Evolutionary conservation across 2,113 vertebrate genomes (phyloP), one percentile per base, ranked within the genome.

Genomic region (Todiramphus chloris): DNA sequence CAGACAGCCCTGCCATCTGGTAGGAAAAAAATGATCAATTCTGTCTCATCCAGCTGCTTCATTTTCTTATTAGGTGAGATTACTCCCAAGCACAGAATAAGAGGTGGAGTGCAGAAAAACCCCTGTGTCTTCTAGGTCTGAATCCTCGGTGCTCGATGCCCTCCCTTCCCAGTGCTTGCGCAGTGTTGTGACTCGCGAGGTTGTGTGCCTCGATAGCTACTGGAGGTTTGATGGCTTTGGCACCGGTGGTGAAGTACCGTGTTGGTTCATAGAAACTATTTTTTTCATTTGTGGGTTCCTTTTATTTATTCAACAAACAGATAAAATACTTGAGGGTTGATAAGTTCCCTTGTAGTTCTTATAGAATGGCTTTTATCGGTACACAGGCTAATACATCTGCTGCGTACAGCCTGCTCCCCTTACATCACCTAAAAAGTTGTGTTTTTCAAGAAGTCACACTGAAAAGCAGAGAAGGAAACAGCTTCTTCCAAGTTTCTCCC

Each of bases 181-280:
- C 17, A 4, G 25, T 2, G 1, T 3, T 48, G 35, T 73, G 17
- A 5, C 16, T 11, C 1, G 5, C 16, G 3, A 31, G 17, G 41
- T 37, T 48, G 1, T 66, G n/a, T 44, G 9, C 25, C 46, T 66
- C 0, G 0, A 2, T 43, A 2, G 19, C 5, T 6, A 1, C 31
- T 3, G 41, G 41, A 28, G 37, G 15, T 21, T 56, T 43, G 30
- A 14, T 63, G 31, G 50, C n/a, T 77, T 67, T 77, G 89, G 50
- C 46, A 59, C 0, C 0, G 39, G 10, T 0, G 0, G 5, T 4
- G 8, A 31, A 56, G 13, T 13, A 1, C 31, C 3, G 4, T 15
- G 15, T 39, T 27, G 14, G 48, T 37, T 89, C 23, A 4, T 3
- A 27, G 8, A 50, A 87, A n/a, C 3, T 33, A 3, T 7, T 67